A percentile compares a stretch with the other conserved stretches of the same genome.
phyloP scores from a whole-genome alignment of 2,113 vertebrate species.

The Melanostigma gelatinosum region DNA sequence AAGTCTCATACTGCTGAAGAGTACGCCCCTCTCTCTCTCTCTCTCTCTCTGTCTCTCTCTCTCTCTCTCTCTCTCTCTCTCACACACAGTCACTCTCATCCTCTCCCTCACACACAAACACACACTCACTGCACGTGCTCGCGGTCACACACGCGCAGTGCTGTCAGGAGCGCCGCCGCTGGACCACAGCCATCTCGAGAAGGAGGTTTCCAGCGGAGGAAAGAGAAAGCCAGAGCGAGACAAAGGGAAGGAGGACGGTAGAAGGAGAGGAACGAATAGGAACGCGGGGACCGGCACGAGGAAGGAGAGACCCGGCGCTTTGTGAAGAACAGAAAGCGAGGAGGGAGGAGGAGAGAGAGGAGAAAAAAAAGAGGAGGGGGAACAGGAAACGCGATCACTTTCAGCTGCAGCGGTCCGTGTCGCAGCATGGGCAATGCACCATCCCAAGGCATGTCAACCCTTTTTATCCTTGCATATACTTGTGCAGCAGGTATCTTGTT shows the following conservation, averaged over 20 bases:
- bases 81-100: conserved; percentile 43
- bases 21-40: conserved; percentile 41
- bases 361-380: conserved; percentile 75
- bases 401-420: conserved; percentile 80
- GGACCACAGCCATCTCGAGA: conserved; percentile 78
- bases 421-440: conserved; percentile 89
- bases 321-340: conserved; percentile 68
- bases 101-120: conserved; percentile 52
- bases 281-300: conserved; percentile 66
- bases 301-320: conserved; percentile 70
- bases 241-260: conserved; percentile 75
- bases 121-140: conserved; percentile 62
- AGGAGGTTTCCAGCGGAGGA: conserved; percentile 73
- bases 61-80: conserved; percentile 27
- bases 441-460: conserved; percentile 86
- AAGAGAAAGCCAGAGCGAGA: conserved; percentile 69
- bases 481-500: conserved; percentile 67
- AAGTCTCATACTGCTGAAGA: conserved; percentile 55
- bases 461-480: conserved; percentile 73
- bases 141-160: conserved; percentile 73
- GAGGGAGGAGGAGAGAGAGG: conserved; percentile 75
- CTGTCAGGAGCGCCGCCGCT: conserved; percentile 74
- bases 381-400: conserved; percentile 83
- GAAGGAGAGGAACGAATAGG: conserved; percentile 78
- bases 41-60: conserved; percentile 20